These are phyloP conservation scores for Takifugu bimaculatus DNA, from an alignment of 2,113 vertebrate species.

Conservation along the genomic window DNA sequence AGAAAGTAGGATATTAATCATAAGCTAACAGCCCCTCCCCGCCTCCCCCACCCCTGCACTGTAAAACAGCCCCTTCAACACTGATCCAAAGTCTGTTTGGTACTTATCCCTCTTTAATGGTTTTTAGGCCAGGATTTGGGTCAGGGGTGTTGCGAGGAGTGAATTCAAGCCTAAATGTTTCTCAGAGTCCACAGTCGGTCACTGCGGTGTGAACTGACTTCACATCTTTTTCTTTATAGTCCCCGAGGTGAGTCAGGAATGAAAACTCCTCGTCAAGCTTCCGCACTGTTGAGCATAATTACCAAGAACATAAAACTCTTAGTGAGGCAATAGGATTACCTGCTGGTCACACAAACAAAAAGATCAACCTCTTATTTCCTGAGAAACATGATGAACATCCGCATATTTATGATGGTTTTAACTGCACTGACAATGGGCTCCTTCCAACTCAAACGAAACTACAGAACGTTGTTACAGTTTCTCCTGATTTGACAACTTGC, in stretches of 20 bases:
- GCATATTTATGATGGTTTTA: too few relatives aligned
- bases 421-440: too few relatives aligned
- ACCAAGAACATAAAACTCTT: constrained; percentile 56
- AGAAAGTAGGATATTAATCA: constrained; percentile 61
- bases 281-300: constrained; percentile 24
- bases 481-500: too few relatives aligned
- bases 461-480: too few relatives aligned
- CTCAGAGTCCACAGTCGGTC: constrained; percentile 5
- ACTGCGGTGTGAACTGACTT: background rate
- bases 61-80: constrained; percentile 42
- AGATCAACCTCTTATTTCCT: constrained; percentile 52
- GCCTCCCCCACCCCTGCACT: constrained; percentile 16
- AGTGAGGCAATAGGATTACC: constrained; percentile 61
- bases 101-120: constrained; percentile 52
- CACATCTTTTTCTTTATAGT: constrained; percentile 3
- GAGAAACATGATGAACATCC: constrained; percentile 10
- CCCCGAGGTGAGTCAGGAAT: constrained; percentile 21
- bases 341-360: constrained; percentile 60
- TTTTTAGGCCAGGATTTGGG: constrained; percentile 46
- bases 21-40: constrained; percentile 31
- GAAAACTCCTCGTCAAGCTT: constrained; percentile 13
- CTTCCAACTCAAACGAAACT: too few relatives aligned
- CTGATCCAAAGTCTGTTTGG: constrained; percentile 53
- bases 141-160: constrained; percentile 37
- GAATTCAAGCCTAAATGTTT: constrained; percentile 14